Evolutionary conservation across 2,113 vertebrate species (phyloP), one percentile per base, ranked within the genome.

Genomic region (Psilopogon haemacephalus): DNA sequence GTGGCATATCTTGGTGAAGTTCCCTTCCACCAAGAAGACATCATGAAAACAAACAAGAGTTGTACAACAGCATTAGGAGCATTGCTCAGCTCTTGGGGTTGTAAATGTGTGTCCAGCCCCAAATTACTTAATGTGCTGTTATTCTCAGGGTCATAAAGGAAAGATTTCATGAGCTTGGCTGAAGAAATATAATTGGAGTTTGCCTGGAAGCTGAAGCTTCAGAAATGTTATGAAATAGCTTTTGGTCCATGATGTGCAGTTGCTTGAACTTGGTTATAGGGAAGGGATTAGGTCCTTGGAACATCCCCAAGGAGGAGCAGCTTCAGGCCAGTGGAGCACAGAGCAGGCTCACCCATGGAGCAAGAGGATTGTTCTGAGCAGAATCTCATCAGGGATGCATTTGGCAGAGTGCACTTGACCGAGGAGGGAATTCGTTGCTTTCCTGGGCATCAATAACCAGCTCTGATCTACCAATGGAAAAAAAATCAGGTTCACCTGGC

Each of bases 401-500:
- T 73, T 59, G 75, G 30, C 55, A 38, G 8, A 55, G 70, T 3
- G 55, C 26, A 5, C 44, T 74, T 87, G 81, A 26, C 42, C 1
- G 0, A 83, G 82, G 64, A 94, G 78, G 72, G 35, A 87, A 60
- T 38, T 88, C 0, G 0, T 59, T 85, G 68, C 24, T 92, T 64
- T 63, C 68, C 46, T 77, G 75, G 73, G 27, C 67, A 27, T 63
- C 71, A 71, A 30, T 83, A 68, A 73, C 72, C 82, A 74, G 26
- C 82, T 54, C 91, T 78, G 63, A 68, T 38, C 78, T 67, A 55
- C 85, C 75, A 48, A 30, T 71, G 73, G 64, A 60, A 87, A 44
- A 87, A 44, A 83, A 89, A 87, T 56, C 78, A 85, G 87, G 30
- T 46, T 85, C 91, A 84, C 27, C 87, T 88, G 94, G 72, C 82